Base-by-base conservation (phyloP, 2,797 vertebrate genomes). In the Acomys russatus region DNA sequence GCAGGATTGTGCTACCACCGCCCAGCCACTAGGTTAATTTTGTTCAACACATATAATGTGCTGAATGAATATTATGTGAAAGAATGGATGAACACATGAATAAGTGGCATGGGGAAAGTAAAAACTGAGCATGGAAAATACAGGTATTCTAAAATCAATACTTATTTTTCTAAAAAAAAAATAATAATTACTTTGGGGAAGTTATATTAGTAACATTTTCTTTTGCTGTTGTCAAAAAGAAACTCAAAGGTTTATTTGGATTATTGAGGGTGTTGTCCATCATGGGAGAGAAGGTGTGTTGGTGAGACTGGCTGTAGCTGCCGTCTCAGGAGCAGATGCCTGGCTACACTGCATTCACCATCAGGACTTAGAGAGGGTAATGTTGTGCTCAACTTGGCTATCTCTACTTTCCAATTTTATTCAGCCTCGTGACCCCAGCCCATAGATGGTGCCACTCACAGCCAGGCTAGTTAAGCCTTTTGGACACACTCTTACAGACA, bases 131-230 rank as follows among this genome's bases (percentile, higher is more conserved):
- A 5, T 38, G 80, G 56, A 95, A 66, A 93, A 93, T 83, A 17
- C 49, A 83, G 30, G 59, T 73, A 76, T 70, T 88, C 94, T 90
- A 70, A 74, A 91, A 92, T 90, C 33, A 77, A 59, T 79, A 96
- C 79, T 89, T 61, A 94, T 73, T 94, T 92, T 91, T 92, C 70
- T 74, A 88, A 28, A 87, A 88, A 56, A 76, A 56, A 77, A n/a
- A n/a, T n/a, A n/a, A 11, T 30, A 17, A 59, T 74, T 38, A 44
- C 54, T 44, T 49, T 44, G 35, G 54, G 25, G 35, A 44, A 88
- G 9, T 56, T 88, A 17, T 30, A 74, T 30, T 28, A 59, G 9
- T 61, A 20, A 38, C 35, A 28, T 74, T 63, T 61, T 30, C 10
- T 88, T 74, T 61, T 49, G 66, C 56, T 88, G 61, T 64, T 84